These are phyloP conservation scores for Caranx ignobilis DNA, from an alignment of 2,113 vertebrate species.

Conservation along the genomic window DNA sequence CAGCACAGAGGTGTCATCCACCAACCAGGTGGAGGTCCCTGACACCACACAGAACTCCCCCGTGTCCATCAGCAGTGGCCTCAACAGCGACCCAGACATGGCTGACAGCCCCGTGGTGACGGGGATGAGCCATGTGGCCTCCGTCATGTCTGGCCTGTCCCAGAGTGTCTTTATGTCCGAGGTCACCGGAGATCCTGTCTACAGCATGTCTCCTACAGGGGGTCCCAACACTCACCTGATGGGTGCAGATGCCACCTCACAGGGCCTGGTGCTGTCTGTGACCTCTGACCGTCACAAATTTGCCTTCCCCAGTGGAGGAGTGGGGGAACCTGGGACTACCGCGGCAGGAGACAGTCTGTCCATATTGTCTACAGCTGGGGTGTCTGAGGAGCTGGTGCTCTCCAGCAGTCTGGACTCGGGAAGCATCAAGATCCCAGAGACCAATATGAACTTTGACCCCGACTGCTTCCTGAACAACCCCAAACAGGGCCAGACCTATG, in stretches of 20 bases:
- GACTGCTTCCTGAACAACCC: slow-evolving; percentile 99
- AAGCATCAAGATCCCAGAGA: slow-evolving; percentile 94
- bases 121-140: slow-evolving; percentile 95
- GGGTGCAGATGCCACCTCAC: slow-evolving; percentile 90
- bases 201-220: slow-evolving; percentile 95
- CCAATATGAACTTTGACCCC: slow-evolving; percentile 98
- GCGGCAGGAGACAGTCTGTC: slow-evolving; percentile 88
- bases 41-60: slow-evolving; percentile 99
- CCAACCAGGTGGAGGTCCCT: slow-evolving; percentile 98
- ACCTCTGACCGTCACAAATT: slow-evolving; percentile 97
- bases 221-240: slow-evolving; percentile 95
- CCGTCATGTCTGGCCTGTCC: slow-evolving; percentile 95
- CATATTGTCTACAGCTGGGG: slow-evolving; percentile 90
- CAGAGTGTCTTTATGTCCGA: slow-evolving; percentile 99
- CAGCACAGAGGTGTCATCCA: slow-evolving; percentile 98
- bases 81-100: slow-evolving; percentile 97
- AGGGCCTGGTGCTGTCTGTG: slow-evolving; percentile 94
- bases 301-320: slow-evolving; percentile 91
- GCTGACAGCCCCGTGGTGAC: slow-evolving; percentile 96
- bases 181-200: slow-evolving; percentile 94
- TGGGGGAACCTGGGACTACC: slow-evolving; percentile 76
- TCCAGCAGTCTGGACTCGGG: slow-evolving; percentile 94
- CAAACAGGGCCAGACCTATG: slow-evolving; percentile 99
- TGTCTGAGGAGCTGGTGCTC: slow-evolving; percentile 96
- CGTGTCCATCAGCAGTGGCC: slow-evolving; percentile 97